Conservation (phyloP, 2,888 invertebrate genomes). For the Lasioglossum villosulum region DNA sequence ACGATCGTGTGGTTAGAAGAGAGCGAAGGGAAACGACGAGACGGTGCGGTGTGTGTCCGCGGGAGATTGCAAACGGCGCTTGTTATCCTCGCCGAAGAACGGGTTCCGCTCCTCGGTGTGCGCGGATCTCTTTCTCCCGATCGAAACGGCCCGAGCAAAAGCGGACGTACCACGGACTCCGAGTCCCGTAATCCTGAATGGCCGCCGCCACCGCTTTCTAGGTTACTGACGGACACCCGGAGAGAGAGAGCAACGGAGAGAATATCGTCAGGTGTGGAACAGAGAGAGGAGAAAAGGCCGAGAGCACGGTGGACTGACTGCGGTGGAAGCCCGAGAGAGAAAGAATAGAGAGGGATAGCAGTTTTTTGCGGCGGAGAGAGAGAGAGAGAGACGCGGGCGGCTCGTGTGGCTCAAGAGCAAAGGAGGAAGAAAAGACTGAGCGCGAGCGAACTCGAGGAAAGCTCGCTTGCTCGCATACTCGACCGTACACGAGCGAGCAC, state of each 20-base stretch:
- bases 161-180: conserved; percentile 66
- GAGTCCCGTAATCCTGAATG: conserved; percentile 80
- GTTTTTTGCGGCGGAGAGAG: background rate
- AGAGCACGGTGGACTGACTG: conserved; percentile 18
- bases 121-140: conserved; percentile 33
- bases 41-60: background rate
- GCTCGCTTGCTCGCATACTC: conserved; percentile 43
- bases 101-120: conserved; percentile 13
- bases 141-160: conserved; percentile 55
- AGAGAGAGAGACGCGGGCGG: background rate
- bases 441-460: conserved; percentile 51
- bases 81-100: conserved; percentile 17
- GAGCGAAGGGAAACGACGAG: background rate
- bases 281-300: conserved; percentile 18
- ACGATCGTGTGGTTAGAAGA: conserved; percentile 7
- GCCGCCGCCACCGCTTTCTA: conserved; percentile 81
- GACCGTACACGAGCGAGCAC: conserved; percentile 49
- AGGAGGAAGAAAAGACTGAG: conserved; percentile 14
- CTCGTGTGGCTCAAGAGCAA: conserved; percentile 12
- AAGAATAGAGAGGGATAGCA: conserved; percentile 21
- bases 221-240: conserved; percentile 80
- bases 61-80: background rate
- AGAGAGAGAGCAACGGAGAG: conserved; percentile 62
- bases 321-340: conserved; percentile 15
- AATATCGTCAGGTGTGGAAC: conserved; percentile 20